A percentile compares a stretch with the other conserved stretches of the same genome.
These are phyloP conservation scores for Cygnus buccinator DNA, from an alignment of 2,113 vertebrate genomes.

Conservation along the genomic window DNA sequence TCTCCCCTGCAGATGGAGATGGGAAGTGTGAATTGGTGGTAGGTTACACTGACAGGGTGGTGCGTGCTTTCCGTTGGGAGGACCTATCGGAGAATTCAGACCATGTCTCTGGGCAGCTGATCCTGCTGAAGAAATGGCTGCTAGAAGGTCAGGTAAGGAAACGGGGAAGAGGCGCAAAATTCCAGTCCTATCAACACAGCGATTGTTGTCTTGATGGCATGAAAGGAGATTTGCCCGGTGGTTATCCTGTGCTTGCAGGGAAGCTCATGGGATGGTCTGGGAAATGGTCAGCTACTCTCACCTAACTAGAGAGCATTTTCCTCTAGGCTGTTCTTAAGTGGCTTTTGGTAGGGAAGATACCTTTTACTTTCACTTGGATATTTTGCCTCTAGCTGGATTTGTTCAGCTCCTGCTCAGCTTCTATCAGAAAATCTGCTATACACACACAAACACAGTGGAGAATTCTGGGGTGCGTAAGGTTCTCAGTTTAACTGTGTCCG, in stretches of 20 bases:
- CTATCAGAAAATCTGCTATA: background rate
- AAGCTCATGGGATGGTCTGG: background rate
- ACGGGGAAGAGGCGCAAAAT: background rate
- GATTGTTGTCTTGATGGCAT: background rate
- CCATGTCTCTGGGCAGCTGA: slow-evolving; percentile 83
- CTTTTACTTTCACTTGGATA: background rate
- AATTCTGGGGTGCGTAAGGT: background rate
- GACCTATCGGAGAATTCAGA: slow-evolving; percentile 82
- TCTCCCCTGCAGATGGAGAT: slow-evolving; percentile 86
- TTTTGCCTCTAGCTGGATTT: background rate
- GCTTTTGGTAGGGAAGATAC: background rate
- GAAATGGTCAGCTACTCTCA: background rate
- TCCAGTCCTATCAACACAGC: background rate
- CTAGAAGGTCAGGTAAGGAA: slow-evolving; percentile 93
- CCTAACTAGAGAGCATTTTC: background rate
- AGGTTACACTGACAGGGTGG: slow-evolving; percentile 96
- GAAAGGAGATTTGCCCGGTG: background rate
- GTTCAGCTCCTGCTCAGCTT: background rate
- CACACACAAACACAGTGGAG: background rate
- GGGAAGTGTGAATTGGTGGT: slow-evolving; percentile 92
- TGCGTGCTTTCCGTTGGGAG: slow-evolving; percentile 96
- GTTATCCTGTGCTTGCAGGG: background rate
- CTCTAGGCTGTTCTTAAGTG: background rate
- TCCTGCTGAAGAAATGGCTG: slow-evolving; percentile 95
- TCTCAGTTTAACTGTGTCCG: fast-evolving